Conservation (phyloP, 92 coral and sea anemone species). For the Desmophyllum pertusum region DNA sequence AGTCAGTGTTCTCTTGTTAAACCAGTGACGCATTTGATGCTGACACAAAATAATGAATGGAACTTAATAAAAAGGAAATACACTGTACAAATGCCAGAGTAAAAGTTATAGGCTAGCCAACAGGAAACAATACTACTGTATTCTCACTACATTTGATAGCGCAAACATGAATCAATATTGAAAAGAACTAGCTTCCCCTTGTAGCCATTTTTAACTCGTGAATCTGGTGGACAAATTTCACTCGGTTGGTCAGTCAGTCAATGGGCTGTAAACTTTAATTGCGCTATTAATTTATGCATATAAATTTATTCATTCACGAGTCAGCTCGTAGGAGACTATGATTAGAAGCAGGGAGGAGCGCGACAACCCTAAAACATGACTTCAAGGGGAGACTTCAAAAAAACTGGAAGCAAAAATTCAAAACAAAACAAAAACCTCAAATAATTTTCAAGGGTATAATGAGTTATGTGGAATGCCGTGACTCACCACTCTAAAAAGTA, state of each 20-base stretch:
- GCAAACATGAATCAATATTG: neutral
- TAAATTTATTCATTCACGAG: too few species aligned
- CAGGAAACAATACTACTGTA: neutral
- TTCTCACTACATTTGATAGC: neutral
- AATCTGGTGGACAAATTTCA: too few species aligned
- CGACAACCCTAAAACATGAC: neutral
- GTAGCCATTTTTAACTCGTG: neutral
- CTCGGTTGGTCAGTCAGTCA: too few species aligned
- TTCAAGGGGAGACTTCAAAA: neutral
- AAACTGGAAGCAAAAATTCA: neutral
- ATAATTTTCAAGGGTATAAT: neutral
- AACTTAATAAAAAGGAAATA: neutral
- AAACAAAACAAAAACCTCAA: neutral
- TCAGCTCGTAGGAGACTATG: too few species aligned
- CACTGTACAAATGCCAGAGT: neutral
- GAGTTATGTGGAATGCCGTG: neutral
- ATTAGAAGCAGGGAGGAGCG: neutral
- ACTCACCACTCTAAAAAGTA: neutral
- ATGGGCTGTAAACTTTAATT: too few species aligned
- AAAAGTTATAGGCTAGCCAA: constrained; percentile 7
- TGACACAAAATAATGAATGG: constrained; percentile 36
- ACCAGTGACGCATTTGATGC: constrained; percentile 1
- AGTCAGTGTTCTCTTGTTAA: constrained; percentile 32
- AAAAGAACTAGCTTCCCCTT: neutral
- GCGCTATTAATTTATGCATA: too few species aligned